Evolutionary conservation across 1,140 invertebrate species (phyloP).

Genomic region (Euborellia annulipes): DNA sequence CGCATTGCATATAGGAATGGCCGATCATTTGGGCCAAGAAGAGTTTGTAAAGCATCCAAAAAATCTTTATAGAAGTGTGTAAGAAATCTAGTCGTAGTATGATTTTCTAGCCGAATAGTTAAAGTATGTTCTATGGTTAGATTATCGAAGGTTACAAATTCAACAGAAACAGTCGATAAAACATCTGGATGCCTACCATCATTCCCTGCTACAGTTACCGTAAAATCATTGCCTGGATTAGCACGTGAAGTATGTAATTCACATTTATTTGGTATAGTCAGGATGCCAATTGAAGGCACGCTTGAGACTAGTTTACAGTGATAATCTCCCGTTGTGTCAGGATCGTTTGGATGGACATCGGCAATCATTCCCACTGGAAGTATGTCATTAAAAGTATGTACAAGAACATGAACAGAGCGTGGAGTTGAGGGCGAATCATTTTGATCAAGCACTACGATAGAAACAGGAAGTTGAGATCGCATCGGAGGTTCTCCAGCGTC

Average conservation of each 20-base stretch:
- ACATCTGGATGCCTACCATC: constrained; percentile 79
- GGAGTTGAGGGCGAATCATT: constrained; percentile 83
- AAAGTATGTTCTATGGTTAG: constrained; percentile 66
- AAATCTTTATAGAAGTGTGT: constrained; percentile 55
- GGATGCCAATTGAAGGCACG: constrained; percentile 35
- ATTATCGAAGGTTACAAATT: constrained; percentile 67
- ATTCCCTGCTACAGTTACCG: constrained; percentile 66
- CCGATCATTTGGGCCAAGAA: constrained; percentile 42
- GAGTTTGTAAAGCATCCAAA: constrained; percentile 46
- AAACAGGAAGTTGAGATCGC: constrained; percentile 57
- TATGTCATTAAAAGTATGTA: constrained; percentile 58
- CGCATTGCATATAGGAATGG: constrained; percentile 57
- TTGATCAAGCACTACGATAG: constrained; percentile 66
- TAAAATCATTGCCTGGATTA: constrained; percentile 44
- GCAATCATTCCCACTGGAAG: constrained; percentile 66
- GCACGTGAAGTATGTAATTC: constrained; percentile 53
- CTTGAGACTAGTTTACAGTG: constrained; percentile 58
- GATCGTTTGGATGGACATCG: constrained; percentile 79
- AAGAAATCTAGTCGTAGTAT: constrained; percentile 57
- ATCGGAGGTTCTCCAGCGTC: constrained; percentile 75
- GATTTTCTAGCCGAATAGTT: constrained; percentile 53
- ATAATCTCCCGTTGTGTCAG: constrained; percentile 74
- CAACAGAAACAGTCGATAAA: constrained; percentile 62
- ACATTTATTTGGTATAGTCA: constrained; percentile 59
- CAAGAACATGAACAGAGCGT: constrained; percentile 62